These are phyloP conservation scores for Monodelphis domestica DNA, from an alignment of 2,797 vertebrate genomes.

Conservation along the genomic window DNA sequence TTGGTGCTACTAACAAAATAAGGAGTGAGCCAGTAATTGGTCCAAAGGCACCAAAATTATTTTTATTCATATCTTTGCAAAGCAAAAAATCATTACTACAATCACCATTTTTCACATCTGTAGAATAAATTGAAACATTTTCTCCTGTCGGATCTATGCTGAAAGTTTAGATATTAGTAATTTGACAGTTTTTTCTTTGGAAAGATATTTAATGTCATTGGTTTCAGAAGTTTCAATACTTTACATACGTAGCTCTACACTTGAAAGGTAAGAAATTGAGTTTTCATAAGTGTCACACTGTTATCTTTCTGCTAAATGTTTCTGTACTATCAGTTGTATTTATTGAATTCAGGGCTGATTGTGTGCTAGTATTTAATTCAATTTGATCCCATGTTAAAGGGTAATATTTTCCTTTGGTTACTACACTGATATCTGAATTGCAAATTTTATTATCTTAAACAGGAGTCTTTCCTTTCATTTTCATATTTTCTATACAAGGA, in stretches of 20 bases:
- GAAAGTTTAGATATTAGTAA: constrained; percentile 60
- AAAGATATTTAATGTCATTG: constrained; percentile 30
- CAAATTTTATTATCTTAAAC: constrained; percentile 60
- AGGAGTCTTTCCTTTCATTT: constrained; percentile 59
- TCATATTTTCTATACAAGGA: constrained; percentile 65
- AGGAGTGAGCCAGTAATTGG: constrained; percentile 77
- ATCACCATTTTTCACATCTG: constrained; percentile 61
- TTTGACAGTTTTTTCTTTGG: constrained; percentile 8
- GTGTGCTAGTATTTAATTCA: constrained; percentile 67
- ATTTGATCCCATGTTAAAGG: constrained; percentile 70
- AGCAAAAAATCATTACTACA: constrained; percentile 77
- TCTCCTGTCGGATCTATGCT: constrained; percentile 59
- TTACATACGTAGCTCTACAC: background rate
- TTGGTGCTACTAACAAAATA: constrained; percentile 81
- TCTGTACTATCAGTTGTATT: constrained; percentile 74
- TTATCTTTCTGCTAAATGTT: constrained; percentile 12
- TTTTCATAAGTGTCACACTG: constrained; percentile 35
- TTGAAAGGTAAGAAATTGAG: constrained; percentile 4
- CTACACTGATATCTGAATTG: constrained; percentile 67
- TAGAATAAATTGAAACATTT: constrained; percentile 48
- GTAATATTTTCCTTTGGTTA: constrained; percentile 60
- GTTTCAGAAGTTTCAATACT: background rate
- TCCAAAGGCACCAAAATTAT: constrained; percentile 89
- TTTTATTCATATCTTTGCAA: constrained; percentile 75
- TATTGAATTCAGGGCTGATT: constrained; percentile 72